These are phyloP conservation scores for Ectemnius cavifrons DNA, from an alignment of 2,888 invertebrate species.

Conservation along the genomic window DNA sequence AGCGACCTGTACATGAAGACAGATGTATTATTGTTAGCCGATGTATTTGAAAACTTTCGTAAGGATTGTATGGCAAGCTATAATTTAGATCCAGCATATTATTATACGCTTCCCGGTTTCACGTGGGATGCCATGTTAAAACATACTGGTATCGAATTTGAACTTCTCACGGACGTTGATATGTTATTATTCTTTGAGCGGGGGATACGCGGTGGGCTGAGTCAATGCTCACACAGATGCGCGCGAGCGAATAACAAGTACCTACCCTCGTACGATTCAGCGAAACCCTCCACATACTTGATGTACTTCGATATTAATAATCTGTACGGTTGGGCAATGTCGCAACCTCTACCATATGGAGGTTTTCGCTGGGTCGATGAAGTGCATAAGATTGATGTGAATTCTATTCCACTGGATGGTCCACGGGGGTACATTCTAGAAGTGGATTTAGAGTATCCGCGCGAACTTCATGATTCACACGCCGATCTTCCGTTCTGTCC, in stretches of 20 bases:
- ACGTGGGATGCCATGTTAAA: conserved; percentile 34
- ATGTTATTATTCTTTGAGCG: conserved; percentile 35
- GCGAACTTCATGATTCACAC: conserved; percentile 64
- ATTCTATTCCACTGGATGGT: conserved; percentile 10
- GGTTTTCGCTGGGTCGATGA: conserved; percentile 47
- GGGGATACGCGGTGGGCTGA: conserved; percentile 26
- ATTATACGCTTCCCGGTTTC: conserved; percentile 41
- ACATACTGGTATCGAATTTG: neutral
- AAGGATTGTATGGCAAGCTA: conserved; percentile 23
- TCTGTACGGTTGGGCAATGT: conserved; percentile 56
- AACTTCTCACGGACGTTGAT: conserved; percentile 9
- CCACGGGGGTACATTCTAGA: conserved; percentile 51
- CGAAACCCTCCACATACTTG: neutral
- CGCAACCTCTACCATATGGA: conserved; percentile 44
- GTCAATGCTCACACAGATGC: neutral
- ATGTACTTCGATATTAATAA: conserved; percentile 55
- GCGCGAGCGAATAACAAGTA: no score
- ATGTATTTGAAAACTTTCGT: conserved; percentile 35
- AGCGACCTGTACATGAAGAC: conserved; percentile 7
- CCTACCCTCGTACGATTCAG: neutral
- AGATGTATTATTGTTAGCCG: conserved; percentile 61
- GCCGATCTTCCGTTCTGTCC: conserved; percentile 67
- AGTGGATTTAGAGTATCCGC: conserved; percentile 59
- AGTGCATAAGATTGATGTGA: conserved; percentile 12
- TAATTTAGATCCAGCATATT: conserved; percentile 34